A percentile compares a stretch with the other conserved stretches of the same genome.
phyloP scores from a whole-genome alignment of 2,888 invertebrate genomes.

The Nemoura dubitans region DNA sequence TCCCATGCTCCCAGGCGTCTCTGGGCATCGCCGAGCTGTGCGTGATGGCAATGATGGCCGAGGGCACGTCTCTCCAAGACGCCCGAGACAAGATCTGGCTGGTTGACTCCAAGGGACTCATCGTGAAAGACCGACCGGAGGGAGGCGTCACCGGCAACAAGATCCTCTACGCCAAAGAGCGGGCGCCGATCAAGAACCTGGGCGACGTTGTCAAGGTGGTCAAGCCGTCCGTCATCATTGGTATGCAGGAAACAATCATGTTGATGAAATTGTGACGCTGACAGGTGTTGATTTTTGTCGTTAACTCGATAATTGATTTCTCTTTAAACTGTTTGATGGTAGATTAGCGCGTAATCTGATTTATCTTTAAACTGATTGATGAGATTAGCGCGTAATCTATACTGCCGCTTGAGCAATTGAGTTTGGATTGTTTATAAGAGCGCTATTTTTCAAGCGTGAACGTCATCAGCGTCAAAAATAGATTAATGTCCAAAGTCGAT shows the following conservation, averaged over 20 bases:
- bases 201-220: conserved; percentile 81
- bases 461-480: background rate
- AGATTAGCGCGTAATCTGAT: background rate
- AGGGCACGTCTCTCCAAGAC: conserved; percentile 78
- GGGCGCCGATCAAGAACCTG: conserved; percentile 78
- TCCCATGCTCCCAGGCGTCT: conserved; percentile 71
- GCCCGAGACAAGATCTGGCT: conserved; percentile 90
- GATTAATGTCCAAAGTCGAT: background rate
- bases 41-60: conserved; percentile 90
- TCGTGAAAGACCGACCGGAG: conserved; percentile 86
- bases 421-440: background rate
- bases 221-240: conserved; percentile 92
- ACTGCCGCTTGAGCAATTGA: background rate
- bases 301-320: background rate
- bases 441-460: background rate
- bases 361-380: background rate
- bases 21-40: conserved; percentile 93
- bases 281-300: background rate
- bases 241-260: conserved; percentile 59
- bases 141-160: conserved; percentile 86
- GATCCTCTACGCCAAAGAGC: conserved; percentile 80
- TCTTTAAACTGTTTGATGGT: background rate
- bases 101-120: conserved; percentile 95
- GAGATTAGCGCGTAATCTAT: background rate
- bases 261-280: background rate